Conservation (phyloP, 2,888 invertebrate genomes). For the Steinernema scapterisci region DNA sequence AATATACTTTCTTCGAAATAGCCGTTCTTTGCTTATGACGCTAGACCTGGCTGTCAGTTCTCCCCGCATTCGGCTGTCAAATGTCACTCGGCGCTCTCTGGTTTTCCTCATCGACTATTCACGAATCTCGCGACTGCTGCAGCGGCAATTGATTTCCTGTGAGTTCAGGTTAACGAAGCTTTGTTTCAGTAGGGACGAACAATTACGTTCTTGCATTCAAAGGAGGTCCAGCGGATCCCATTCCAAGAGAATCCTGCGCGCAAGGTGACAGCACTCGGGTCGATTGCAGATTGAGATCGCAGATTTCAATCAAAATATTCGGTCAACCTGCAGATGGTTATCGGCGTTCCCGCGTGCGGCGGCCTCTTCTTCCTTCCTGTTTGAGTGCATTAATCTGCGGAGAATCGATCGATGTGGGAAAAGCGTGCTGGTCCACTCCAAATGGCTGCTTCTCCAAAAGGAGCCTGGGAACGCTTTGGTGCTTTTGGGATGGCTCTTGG, state of each 20-base stretch:
- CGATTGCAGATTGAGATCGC: conserved; percentile 18
- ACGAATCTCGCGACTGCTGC: too few relatives aligned
- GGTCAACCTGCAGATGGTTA: conserved; percentile 31
- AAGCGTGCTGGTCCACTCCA: conserved; percentile 6
- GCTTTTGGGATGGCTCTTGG: background rate
- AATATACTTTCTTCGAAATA: too few relatives aligned
- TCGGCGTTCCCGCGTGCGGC: conserved; percentile 28
- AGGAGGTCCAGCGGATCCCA: background rate
- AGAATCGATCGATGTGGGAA: conserved; percentile 13
- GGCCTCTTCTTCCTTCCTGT: conserved; percentile 7
- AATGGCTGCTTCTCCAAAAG: background rate
- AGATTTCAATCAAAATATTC: conserved; percentile 31
- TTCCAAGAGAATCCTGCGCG: background rate
- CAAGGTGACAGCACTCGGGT: background rate
- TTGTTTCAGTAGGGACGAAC: background rate
- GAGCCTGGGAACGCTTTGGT: background rate
- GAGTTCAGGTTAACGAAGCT: background rate
- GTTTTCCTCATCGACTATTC: background rate
- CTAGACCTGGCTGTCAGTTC: background rate
- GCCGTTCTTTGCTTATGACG: too few relatives aligned
- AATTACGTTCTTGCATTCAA: background rate
- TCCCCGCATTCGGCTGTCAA: background rate
- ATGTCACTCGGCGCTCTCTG: conserved; percentile 4
- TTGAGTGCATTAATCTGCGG: conserved; percentile 13
- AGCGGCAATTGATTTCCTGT: background rate